Conservation (phyloP, 2,797 vertebrate species). For the Eidolon dupreanum region DNA sequence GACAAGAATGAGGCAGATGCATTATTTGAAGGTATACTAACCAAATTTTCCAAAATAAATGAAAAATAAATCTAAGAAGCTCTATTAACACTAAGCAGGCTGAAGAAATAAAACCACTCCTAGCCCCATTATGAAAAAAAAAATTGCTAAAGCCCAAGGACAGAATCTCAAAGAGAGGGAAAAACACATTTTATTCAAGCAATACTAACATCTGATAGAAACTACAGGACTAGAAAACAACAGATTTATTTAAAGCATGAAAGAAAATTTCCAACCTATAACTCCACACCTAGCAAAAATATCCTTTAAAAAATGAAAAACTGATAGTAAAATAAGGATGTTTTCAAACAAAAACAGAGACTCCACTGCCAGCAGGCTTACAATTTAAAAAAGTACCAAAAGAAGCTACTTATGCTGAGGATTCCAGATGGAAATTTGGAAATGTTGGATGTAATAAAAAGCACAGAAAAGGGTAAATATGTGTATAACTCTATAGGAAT, state of each 20-base stretch:
- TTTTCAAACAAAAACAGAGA: neutral
- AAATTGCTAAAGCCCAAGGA: neutral
- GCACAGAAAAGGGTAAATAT: neutral
- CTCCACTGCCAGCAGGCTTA: neutral
- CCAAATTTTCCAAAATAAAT: neutral
- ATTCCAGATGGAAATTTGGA: neutral
- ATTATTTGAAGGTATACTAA: neutral
- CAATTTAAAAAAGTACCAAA: neutral
- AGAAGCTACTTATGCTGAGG: neutral
- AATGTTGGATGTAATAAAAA: neutral
- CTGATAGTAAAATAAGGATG: neutral
- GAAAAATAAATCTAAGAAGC: conserved; percentile 10
- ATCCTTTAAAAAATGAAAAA: neutral
- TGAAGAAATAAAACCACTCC: neutral
- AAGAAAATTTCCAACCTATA: neutral
- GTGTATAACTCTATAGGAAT: neutral
- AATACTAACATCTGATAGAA: neutral
- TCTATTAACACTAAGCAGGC: neutral
- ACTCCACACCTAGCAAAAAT: neutral
- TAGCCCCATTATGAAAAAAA: neutral
- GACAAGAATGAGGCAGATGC: neutral
- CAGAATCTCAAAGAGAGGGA: neutral
- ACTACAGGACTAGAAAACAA: neutral
- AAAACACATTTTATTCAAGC: neutral
- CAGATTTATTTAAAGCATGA: neutral